phyloP scores from a whole-genome alignment of 2,113 vertebrate genomes.

The Eclectus roratus region DNA sequence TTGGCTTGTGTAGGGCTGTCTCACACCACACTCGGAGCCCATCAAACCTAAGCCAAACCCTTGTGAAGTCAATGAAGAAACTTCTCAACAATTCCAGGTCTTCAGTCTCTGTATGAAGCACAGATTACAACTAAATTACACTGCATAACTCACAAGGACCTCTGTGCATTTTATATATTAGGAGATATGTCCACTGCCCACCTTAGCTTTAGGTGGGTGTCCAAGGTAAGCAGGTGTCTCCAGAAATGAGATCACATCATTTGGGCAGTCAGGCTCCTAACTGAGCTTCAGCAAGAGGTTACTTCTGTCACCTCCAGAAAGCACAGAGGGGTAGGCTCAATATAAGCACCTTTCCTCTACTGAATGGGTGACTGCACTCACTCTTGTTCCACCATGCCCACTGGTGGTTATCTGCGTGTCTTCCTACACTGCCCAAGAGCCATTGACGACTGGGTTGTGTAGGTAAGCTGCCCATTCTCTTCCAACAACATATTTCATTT shows the following conservation, averaged over 20 bases:
- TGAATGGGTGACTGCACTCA: background rate
- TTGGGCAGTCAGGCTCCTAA: background rate
- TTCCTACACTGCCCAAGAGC: background rate
- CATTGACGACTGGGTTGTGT: background rate
- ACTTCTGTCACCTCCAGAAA: background rate
- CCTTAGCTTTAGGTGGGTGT: background rate
- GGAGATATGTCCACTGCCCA: background rate
- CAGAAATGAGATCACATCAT: background rate
- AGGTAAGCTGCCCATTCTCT: background rate
- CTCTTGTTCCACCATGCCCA: background rate
- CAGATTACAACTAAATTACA: background rate
- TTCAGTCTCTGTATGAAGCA: background rate
- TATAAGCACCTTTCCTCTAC: rapidly evolving
- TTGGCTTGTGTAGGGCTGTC: background rate
- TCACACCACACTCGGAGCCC: background rate
- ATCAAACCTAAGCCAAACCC: background rate
- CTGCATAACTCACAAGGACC: background rate
- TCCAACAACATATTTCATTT: background rate
- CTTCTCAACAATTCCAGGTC: background rate
- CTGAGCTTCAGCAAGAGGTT: background rate
- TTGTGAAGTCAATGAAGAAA: background rate
- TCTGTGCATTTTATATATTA: background rate
- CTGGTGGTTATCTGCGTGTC: background rate
- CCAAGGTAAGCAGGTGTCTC: background rate
- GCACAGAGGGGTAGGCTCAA: background rate